phyloP scores from a whole-genome alignment of 2,888 invertebrate species.

The Himalopsyche tibetana region DNA sequence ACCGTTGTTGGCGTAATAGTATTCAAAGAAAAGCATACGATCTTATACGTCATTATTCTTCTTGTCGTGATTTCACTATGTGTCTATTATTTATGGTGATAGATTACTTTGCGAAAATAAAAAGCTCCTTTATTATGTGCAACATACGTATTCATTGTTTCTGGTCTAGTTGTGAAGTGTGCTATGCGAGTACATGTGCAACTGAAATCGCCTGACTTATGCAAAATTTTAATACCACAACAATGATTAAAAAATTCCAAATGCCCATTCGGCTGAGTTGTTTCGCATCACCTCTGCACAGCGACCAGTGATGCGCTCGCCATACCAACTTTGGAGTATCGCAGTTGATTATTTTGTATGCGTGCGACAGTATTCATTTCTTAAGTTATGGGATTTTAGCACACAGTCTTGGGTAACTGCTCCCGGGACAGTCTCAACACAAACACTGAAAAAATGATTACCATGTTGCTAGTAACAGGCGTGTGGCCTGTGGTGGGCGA shows the following conservation, averaged over 20 bases:
- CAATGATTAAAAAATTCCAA: slow-evolving; percentile 36
- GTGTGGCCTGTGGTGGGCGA: no score
- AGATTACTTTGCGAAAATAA: slow-evolving; percentile 16
- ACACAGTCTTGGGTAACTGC: no score
- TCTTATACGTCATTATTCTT: no score
- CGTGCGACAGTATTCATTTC: no score
- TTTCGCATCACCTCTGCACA: background rate
- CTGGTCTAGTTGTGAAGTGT: slow-evolving; percentile 42
- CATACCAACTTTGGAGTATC: background rate
- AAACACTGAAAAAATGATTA: no score
- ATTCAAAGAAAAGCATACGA: no score
- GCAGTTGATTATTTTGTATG: no score
- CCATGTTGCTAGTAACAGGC: no score
- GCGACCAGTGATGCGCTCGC: background rate
- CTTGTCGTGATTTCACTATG: background rate
- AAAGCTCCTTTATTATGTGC: background rate
- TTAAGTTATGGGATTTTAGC: no score
- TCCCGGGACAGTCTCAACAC: no score
- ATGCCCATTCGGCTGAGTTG: background rate
- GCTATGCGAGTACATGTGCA: background rate
- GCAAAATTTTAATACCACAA: slow-evolving; percentile 7
- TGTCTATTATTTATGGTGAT: slow-evolving; percentile 19
- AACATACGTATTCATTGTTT: slow-evolving; percentile 12
- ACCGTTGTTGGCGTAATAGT: no score
- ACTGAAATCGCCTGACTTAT: slow-evolving; percentile 33